Base-by-base conservation (phyloP, 2,797 vertebrate genomes). In the Enteromius radiatus region DNA sequence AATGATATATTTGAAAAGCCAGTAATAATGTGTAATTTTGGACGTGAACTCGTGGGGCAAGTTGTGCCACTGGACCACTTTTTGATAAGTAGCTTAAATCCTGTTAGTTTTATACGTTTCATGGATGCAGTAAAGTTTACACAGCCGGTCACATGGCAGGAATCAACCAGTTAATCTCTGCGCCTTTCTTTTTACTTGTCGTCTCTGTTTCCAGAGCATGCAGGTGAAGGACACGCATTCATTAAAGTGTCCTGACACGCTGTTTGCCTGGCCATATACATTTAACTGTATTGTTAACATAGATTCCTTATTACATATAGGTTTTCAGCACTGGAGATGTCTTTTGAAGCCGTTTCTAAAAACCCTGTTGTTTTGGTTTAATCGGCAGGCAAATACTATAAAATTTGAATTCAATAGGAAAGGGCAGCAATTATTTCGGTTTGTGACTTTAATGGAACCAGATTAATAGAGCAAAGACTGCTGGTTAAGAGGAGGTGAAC, bases 201-300 rank as follows among this genome's bases (percentile, higher is more conserved):
- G 3, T 14, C 67, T 80, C 6, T 41, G 64, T 75, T 75, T 68
- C 2, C 21, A 43, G 49, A 69, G 64, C 26, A 47, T 59, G 49
- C 38, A 76, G 49, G 38, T 61, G 74, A 83, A 83, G 81, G 74
- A 77, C 74, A 14, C 19, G 1, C 43, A 41, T 76, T 82, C 12
- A 76, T 76, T 56, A 41, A 61, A 26, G n/a, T 45, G 56, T 15
- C 21, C 21, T 49, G 38, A 28, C 36, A 11, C 26, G 9, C 49
- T 26, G 21, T 12, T 67, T 17, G 17, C 23, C 2, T 80, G 56
- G 52, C 49, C 74, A 26, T 82, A 73, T 49, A 47, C 4, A 31
- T 63, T 45, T n/a, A 12, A 26, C 36, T 64, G 19, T 5, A 76
- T 77, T 61, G 64, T 83, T 77, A 31, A 77, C 21, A 9, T 43